phyloP scores from a whole-genome alignment of 2,888 invertebrate species.

The Parthenolecanium corni region DNA sequence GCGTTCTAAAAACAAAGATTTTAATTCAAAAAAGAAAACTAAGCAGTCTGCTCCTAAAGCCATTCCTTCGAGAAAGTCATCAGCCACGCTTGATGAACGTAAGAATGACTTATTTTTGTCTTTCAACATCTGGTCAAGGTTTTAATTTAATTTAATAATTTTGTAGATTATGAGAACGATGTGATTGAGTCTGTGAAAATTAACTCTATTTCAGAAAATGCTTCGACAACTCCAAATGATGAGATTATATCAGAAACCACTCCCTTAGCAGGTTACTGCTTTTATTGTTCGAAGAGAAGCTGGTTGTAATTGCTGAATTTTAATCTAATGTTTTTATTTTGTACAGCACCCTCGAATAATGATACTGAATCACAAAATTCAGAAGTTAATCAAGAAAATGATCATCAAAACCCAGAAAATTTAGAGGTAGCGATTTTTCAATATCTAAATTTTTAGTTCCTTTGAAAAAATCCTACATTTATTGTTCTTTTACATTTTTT shows the following conservation, averaged over 20 bases:
- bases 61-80: not conserved
- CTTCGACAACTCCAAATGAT: too few relatives aligned
- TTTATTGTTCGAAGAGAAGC: too few relatives aligned
- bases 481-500: too few relatives aligned
- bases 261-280: too few relatives aligned
- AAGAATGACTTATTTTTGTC: not conserved
- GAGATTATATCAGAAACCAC: too few relatives aligned
- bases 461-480: too few relatives aligned
- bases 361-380: not conserved
- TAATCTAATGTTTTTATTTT: too few relatives aligned
- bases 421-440: too few relatives aligned
- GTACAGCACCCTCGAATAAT: too few relatives aligned
- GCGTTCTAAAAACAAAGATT: constrained; percentile 7
- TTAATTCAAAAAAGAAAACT: constrained; percentile 23
- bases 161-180: not conserved
- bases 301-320: too few relatives aligned
- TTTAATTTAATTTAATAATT: not conserved
- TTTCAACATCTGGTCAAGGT: not conserved
- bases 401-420: not conserved
- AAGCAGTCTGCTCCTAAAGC: not conserved
- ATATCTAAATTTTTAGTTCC: too few relatives aligned
- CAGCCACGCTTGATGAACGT: too few relatives aligned
- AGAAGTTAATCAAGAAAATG: not conserved
- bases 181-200: not conserved
- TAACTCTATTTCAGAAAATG: not conserved